These are phyloP conservation scores for Tenthredo livida DNA, from an alignment of 2,888 invertebrate genomes.

Conservation along the genomic window DNA sequence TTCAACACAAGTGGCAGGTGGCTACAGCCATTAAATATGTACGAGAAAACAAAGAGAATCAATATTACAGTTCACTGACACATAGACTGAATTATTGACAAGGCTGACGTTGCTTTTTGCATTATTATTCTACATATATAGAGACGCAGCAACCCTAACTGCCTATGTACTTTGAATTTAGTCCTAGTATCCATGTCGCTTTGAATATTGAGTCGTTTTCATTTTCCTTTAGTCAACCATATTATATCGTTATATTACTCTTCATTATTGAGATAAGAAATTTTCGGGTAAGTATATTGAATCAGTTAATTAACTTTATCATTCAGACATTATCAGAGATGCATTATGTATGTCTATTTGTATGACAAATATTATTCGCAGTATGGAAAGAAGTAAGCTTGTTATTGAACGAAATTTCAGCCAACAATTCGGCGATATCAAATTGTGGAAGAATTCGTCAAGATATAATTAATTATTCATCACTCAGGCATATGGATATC, in stretches of 20 bases:
- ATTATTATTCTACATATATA: constrained; percentile 5
- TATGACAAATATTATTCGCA: constrained; percentile 20
- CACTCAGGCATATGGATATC: constrained; percentile 26
- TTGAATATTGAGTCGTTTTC: not conserved
- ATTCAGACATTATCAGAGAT: not conserved
- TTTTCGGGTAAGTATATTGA: not conserved
- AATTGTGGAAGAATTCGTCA: constrained; percentile 11
- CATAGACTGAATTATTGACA: constrained; percentile 62
- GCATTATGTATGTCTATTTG: not conserved
- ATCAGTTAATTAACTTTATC: constrained; percentile 6
- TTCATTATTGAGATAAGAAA: not conserved
- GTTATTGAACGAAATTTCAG: not conserved
- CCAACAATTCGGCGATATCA: constrained; percentile 23
- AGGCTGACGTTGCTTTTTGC: constrained; percentile 32
- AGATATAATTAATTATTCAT: not conserved
- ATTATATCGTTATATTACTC: too few species aligned
- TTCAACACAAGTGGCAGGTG: constrained; percentile 23
- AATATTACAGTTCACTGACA: constrained; percentile 65
- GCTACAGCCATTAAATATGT: not conserved
- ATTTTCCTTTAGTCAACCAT: not conserved
- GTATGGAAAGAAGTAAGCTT: not conserved
- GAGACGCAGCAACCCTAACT: not conserved
- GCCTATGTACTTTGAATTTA: not conserved
- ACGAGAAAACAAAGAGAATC: constrained; percentile 56
- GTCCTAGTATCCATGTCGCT: not conserved